Evolutionary conservation across 2,113 vertebrate species (phyloP).

Genomic region (Ardeotis arabs): DNA sequence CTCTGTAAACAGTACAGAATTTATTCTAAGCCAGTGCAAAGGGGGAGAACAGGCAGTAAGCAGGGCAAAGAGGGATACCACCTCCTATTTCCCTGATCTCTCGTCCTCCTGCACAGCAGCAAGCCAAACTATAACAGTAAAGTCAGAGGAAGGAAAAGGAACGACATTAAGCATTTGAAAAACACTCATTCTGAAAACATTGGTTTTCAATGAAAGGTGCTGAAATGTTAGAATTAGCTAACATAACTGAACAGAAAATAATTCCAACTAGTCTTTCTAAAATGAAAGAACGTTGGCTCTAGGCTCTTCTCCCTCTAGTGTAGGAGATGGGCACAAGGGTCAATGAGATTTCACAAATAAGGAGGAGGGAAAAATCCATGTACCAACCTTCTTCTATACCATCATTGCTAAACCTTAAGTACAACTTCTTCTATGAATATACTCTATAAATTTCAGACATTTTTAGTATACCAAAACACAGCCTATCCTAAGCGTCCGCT

Average conservation of each 20-base stretch:
- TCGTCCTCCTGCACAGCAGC: neutral
- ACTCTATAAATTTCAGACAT: neutral
- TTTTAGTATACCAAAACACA: neutral
- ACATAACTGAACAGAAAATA: neutral
- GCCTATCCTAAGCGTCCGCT: neutral
- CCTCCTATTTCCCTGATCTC: neutral
- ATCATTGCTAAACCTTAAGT: neutral
- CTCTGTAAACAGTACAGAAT: neutral
- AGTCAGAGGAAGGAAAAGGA: neutral
- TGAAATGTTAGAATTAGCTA: neutral
- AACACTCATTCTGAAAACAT: neutral
- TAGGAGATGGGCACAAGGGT: neutral
- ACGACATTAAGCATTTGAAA: neutral
- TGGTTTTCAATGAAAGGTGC: neutral
- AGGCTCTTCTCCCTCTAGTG: neutral
- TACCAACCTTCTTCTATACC: neutral
- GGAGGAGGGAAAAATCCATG: neutral
- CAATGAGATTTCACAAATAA: neutral
- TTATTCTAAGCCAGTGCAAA: neutral
- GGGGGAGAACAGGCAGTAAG: neutral
- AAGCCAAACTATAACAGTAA: neutral
- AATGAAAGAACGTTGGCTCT: neutral
- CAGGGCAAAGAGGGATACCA: neutral
- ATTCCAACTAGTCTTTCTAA: neutral
- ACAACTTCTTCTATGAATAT: neutral